phyloP scores from a whole-genome alignment of 37 sponge, comb jelly and placozoan genomes.

The Halichondria panicea region DNA sequence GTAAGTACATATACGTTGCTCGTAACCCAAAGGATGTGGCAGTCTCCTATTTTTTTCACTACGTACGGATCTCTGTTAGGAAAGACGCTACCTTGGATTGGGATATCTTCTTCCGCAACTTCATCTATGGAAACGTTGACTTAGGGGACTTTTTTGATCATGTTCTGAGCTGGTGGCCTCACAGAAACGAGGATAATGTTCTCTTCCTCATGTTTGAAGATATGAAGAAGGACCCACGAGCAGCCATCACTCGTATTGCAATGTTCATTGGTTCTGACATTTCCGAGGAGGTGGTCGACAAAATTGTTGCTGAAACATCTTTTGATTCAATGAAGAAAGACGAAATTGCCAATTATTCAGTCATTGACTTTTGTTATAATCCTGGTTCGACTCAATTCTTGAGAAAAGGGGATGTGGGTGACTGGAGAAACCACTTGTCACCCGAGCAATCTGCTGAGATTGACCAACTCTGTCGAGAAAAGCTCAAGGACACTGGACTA shows the following conservation, averaged over 20 bases:
- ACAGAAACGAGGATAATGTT: conserved; percentile 28
- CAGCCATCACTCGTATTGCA: conserved; percentile 8
- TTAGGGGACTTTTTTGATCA: conserved; percentile 50
- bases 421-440: conserved; percentile 46
- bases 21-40: conserved; percentile 65
- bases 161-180: conserved; percentile 34
- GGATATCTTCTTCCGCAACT: neutral
- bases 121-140: conserved; percentile 27
- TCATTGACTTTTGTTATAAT: conserved; percentile 4
- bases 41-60: no score
- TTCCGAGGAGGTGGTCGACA: conserved; percentile 11
- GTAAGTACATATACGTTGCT: conserved; percentile 57
- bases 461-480: conserved; percentile 26
- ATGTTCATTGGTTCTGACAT: conserved; percentile 25
- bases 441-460: conserved; percentile 21
- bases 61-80: conserved; percentile 1
- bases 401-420: conserved; percentile 45
- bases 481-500: conserved; percentile 36
- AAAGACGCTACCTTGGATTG: neutral
- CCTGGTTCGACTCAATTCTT: conserved; percentile 8
- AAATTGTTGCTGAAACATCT: conserved; percentile 6
- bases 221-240: conserved; percentile 31
- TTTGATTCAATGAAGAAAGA: conserved; percentile 47
- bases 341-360: conserved; percentile 1
- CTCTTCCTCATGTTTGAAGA: conserved; percentile 53